These are phyloP conservation scores for Eulithis testata DNA, from an alignment of 2,888 invertebrate genomes.

Conservation along the genomic window DNA sequence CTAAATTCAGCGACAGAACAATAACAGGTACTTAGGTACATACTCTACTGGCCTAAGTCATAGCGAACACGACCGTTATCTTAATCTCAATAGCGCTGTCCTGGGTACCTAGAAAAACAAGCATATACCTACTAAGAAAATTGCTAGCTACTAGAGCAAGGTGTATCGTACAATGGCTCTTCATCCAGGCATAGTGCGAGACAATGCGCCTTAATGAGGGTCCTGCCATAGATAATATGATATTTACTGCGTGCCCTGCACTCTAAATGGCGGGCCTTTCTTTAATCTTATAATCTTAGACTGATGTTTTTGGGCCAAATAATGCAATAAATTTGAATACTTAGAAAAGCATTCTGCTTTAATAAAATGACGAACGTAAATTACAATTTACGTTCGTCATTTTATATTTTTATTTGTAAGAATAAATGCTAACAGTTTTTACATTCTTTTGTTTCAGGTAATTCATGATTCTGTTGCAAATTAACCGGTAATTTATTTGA, in stretches of 20 bases:
- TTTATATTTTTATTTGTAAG: constrained; percentile 4
- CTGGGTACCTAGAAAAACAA: background rate
- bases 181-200: constrained; percentile 51
- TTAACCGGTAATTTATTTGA: constrained; percentile 32
- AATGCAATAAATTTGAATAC: constrained; percentile 31
- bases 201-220: constrained; percentile 53
- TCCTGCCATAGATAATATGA: constrained; percentile 40
- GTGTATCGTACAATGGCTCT: constrained; percentile 36
- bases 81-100: too few relatives aligned
- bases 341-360: background rate
- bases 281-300: constrained; percentile 53
- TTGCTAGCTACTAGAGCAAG: constrained; percentile 25
- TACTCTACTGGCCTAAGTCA: too few relatives aligned
- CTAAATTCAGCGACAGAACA: too few relatives aligned
- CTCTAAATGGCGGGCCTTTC: constrained; percentile 31
- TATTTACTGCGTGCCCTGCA: constrained; percentile 34
- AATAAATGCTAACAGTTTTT: too few relatives aligned
- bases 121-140: background rate
- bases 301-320: constrained; percentile 48
- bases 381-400: background rate
- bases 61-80: too few relatives aligned
- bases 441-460: constrained; percentile 48
- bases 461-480: constrained; percentile 40
- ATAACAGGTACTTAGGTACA: too few relatives aligned
- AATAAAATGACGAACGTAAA: background rate